These are phyloP conservation scores for Megastigmus dorsalis DNA, from an alignment of 2,888 invertebrate genomes.

Conservation along the genomic window DNA sequence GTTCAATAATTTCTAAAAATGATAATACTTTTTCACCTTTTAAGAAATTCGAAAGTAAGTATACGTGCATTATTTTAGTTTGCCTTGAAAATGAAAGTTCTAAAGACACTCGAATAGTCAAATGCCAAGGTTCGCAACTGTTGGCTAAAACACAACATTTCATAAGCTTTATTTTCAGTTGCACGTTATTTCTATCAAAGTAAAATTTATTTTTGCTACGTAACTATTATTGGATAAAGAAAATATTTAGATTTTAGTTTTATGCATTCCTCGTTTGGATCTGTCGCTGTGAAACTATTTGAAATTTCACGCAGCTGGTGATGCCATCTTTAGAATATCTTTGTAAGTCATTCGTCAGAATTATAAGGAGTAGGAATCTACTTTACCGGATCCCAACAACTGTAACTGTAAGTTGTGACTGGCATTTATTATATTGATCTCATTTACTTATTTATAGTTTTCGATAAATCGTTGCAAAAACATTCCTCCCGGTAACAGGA, in stretches of 20 bases:
- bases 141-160: slow-evolving; percentile 20
- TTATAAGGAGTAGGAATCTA: slow-evolving; percentile 27
- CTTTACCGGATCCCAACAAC: slow-evolving; percentile 31
- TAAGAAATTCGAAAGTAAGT: neutral
- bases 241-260: no score
- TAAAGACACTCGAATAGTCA: slow-evolving; percentile 17
- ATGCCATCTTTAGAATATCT: slow-evolving; percentile 24
- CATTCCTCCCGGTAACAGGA: slow-evolving; percentile 35
- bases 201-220: slow-evolving; percentile 1
- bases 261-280: no score
- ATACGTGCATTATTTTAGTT: neutral
- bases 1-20: slow-evolving; percentile 4
- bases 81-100: slow-evolving; percentile 45
- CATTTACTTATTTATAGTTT: slow-evolving; percentile 45
- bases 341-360: neutral
- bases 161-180: slow-evolving; percentile 31
- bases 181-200: slow-evolving; percentile 1
- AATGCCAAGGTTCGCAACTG: slow-evolving; percentile 17
- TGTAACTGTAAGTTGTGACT: no score
- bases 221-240: neutral
- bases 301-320: neutral
- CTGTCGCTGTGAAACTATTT: neutral
- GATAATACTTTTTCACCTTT: neutral
- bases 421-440: slow-evolving; percentile 42
- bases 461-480: slow-evolving; percentile 37